Evolutionary conservation across 1,140 invertebrate species (phyloP).

Genomic region (Cydia strobilella): DNA sequence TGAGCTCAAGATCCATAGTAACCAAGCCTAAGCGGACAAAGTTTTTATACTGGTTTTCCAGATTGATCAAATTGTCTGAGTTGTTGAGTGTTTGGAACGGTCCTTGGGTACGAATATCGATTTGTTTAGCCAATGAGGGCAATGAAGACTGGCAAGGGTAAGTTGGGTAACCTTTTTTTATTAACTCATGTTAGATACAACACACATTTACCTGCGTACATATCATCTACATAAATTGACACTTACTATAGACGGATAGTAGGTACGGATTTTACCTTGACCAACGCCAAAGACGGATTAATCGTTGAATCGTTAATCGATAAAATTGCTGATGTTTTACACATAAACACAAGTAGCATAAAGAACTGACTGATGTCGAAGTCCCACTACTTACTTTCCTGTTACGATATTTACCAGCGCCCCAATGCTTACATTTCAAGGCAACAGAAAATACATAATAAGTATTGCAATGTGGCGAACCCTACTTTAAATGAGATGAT

Average conservation of each 20-base stretch:
- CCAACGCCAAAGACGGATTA: no score
- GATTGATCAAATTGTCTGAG: not conserved
- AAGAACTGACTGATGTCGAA: no score
- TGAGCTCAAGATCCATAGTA: not conserved
- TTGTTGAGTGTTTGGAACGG: not conserved
- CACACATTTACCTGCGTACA: not conserved
- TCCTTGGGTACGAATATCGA: slow-evolving; percentile 10
- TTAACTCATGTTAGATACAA: not conserved
- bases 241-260: no score
- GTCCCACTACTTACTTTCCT: no score
- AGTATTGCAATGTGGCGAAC: slow-evolving; percentile 1
- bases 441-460: not conserved
- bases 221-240: no score
- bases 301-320: no score
- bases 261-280: no score
- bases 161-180: not conserved
- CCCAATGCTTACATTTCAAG: not conserved
- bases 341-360: no score
- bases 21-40: not conserved
- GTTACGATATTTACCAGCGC: not conserved
- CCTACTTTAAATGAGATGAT: not conserved
- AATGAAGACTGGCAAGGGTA: no score
- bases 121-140: slow-evolving; percentile 18
- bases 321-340: no score
- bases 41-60: not conserved